Conservation (phyloP, 2,888 invertebrate genomes). For the Epinotia bilunana region DNA sequence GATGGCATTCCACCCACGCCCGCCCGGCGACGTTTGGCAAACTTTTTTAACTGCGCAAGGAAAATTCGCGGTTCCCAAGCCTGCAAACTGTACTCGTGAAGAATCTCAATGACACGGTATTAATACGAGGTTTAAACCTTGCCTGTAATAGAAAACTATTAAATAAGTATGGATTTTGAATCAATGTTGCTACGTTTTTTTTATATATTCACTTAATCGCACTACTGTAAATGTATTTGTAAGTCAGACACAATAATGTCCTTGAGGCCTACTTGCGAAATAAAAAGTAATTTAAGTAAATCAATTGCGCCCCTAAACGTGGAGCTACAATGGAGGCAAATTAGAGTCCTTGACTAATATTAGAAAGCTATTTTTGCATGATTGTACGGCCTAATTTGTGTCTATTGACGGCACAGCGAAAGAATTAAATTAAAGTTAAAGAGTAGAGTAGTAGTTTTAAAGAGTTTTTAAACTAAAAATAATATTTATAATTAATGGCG, state of each 20-base stretch:
- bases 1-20: constrained; percentile 42
- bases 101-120: constrained; percentile 44
- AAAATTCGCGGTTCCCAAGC: constrained; percentile 45
- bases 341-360: neutral
- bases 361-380: constrained; percentile 3
- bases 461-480: too few relatives aligned
- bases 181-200: neutral
- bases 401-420: neutral
- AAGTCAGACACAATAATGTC: neutral
- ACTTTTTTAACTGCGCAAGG: constrained; percentile 43
- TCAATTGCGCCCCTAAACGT: neutral
- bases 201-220: neutral
- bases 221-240: neutral
- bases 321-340: constrained; percentile 19
- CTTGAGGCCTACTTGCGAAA: neutral
- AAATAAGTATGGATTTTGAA: constrained; percentile 15
- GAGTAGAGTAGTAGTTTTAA: too few relatives aligned
- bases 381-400: neutral
- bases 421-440: neutral
- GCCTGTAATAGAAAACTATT: constrained; percentile 44
- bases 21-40: constrained; percentile 37
- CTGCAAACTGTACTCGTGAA: constrained; percentile 36
- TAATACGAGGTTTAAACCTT: constrained; percentile 12
- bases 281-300: neutral
- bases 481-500: too few relatives aligned